Evolutionary conservation across 2,888 invertebrate species (phyloP), one percentile per base, ranked within the genome.

Genomic region (Tiphia femorata): DNA sequence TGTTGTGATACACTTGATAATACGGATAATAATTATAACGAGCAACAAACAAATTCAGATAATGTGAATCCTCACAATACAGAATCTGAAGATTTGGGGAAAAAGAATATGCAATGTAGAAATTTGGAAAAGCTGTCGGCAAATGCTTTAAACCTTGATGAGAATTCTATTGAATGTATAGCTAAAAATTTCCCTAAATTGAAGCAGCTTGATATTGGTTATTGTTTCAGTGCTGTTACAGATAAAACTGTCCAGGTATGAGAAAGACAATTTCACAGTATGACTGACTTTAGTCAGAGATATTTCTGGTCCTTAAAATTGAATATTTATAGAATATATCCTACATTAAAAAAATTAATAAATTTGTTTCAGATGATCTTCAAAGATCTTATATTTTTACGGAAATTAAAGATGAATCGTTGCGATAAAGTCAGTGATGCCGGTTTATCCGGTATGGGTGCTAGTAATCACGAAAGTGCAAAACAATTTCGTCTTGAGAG

Each of bases 221-320:
- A 88, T 66, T 92, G 92, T 76, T 88, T 90, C 64, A 89, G 88
- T 83, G 89, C 88, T n/a, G 88, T 92, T 1, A 91, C 91, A 2
- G 91, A 92, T 74, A 85, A 85, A 55, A 88, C 88, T 14, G 85
- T 92, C 53, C 76, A 74, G 67, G 76, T 74, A 63, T 14, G 12
- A 10, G 19, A 25, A 27, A 4, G 5, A 0, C 7, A 43, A 10
- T 40, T 10, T 25, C 0, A 10, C 17, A 10, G 10, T 42, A 20
- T 27, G n/a, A 33, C 33, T 4, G 6, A 33, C 5, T 8, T 6
- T 6, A 6, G 8, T 25, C 25, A 25, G 8, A 6, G 25, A 25
- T 8, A 25, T 25, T 25, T 25, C 25, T 25, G 8, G 8, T n/a
- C n/a, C 5, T 25, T 25, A 25, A 25, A 25, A 25, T 6, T n/a